Evolutionary conservation across 2,113 vertebrate species (phyloP), one percentile per base, ranked within the genome.

Genomic region (Catagonus wagneri): DNA sequence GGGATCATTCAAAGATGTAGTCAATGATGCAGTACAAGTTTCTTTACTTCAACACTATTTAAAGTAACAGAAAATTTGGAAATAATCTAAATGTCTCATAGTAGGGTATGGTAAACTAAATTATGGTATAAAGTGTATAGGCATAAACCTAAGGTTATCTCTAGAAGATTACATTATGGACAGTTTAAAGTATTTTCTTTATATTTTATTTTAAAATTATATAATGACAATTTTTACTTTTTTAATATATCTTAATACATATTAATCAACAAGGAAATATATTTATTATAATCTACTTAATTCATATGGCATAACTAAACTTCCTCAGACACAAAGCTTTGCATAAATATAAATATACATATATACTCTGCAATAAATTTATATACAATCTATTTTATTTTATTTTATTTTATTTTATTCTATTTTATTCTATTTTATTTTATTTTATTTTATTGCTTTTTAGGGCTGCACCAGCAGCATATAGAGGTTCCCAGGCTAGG

Each of bases 11-110:
- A 36, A 15, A 79, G 61, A 56, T 76, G 1, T n/a, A 52, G 14
- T 25, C n/a, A 58, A 32, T 44, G 32, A 36, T 93, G 3, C 2
- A 76, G 4, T 44, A 32, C 15, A 68, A 60, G 2, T 3, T 13
- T 63, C 34, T 93, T 90, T 16, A 80, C 34, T 56, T 12, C 1
- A 90, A 25, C 52, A 36, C n/a, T 63, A 79, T 75, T 84, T 92
- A 87, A 17, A 84, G 17, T 32, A 93, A 86, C 20, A 86, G 60
- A 69, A 95, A 96, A 80, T n/a, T 23, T 63, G 32, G 52, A 96
- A 63, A 44, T 58, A 63, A 52, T 36, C 44, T 32, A 75, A 76
- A 61, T 66, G 32, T 3, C 16, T 19, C 85, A 52, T 9, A 74
- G 44, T 39, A 63, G 9, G 6, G 32, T 44, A 81, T 65, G 52